Evolutionary conservation across 2,113 vertebrate genomes (phyloP).

Genomic region (Bos indicus): DNA sequence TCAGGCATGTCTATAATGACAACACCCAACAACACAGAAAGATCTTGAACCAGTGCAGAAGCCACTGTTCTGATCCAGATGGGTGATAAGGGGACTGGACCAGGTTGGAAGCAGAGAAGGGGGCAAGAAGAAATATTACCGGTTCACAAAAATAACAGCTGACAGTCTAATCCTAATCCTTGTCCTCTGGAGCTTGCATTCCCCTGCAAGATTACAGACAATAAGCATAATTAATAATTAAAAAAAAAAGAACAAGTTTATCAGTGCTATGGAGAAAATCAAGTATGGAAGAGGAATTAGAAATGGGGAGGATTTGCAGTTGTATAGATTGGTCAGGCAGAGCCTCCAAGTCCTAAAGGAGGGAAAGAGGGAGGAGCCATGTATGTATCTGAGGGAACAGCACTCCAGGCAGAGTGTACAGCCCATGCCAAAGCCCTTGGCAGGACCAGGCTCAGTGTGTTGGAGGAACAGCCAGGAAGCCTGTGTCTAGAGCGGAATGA

Average conservation of each 20-base stretch:
- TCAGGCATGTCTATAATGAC: too few species aligned
- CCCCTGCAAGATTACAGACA: not conserved
- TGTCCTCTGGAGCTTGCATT: not conserved
- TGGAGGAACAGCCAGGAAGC: not conserved
- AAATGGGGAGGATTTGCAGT: not conserved
- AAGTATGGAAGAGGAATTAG: not conserved
- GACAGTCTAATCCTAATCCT: not conserved
- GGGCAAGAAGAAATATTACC: not conserved
- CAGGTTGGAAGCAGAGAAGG: not conserved
- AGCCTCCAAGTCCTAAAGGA: not conserved
- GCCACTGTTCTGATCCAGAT: not conserved
- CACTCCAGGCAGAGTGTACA: not conserved
- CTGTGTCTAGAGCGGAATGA: not conserved
- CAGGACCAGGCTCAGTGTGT: not conserved
- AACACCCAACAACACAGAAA: too few species aligned
- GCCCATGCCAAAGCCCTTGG: not conserved
- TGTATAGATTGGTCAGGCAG: not conserved
- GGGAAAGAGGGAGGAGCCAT: not conserved
- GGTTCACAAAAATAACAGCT: not conserved
- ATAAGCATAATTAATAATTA: not conserved
- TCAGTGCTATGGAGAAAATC: too few species aligned
- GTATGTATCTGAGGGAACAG: not conserved
- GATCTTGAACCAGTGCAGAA: not conserved
- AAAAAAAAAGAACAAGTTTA: not conserved
- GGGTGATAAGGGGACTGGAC: not conserved